A percentile compares a stretch with the other conserved stretches of the same genome.
These are phyloP conservation scores for Crossaster papposus DNA, from an alignment of 53 echinoderm and acorn worm genomes.

Conservation along the genomic window DNA sequence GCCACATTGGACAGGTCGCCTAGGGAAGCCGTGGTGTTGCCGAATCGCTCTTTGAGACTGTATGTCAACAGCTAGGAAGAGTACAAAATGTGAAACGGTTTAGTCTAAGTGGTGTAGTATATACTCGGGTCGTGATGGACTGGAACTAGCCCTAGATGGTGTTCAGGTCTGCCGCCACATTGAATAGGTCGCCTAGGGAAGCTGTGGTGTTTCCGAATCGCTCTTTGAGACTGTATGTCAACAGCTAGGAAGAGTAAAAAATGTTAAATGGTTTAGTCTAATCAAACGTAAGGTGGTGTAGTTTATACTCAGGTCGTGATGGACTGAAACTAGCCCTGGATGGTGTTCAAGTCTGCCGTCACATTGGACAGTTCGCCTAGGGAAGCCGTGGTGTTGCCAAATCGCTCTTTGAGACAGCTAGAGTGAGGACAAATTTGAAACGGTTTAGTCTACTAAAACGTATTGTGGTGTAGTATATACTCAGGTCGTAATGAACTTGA, in stretches of 20 bases:
- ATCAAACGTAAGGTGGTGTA: not conserved
- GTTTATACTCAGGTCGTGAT: not conserved
- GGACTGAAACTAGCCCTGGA: constrained; percentile 19
- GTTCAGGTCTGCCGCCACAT: constrained; percentile 18
- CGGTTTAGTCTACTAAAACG: not conserved
- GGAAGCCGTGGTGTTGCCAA: constrained; percentile 31
- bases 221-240: constrained; percentile 25
- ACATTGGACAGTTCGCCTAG: constrained; percentile 8
- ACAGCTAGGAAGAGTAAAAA: not conserved
- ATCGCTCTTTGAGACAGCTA: constrained; percentile 4
- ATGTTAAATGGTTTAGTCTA: not conserved
- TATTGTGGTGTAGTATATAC: too few relatives aligned
- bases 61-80: constrained; percentile 31
- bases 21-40: constrained; percentile 26
- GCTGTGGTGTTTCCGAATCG: constrained; percentile 24
- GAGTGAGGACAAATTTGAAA: not conserved
- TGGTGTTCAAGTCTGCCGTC: constrained; percentile 4
- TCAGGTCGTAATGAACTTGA: not conserved
- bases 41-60: not conserved
- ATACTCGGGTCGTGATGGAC: not conserved
- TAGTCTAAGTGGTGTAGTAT: not conserved
- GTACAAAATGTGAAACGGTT: not conserved
- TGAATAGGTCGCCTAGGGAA: not conserved
- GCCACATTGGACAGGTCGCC: constrained; percentile 19
- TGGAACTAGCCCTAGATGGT: constrained; percentile 19